Conservation (phyloP, 2,888 invertebrate genomes). For the Stenodera caucasica region DNA sequence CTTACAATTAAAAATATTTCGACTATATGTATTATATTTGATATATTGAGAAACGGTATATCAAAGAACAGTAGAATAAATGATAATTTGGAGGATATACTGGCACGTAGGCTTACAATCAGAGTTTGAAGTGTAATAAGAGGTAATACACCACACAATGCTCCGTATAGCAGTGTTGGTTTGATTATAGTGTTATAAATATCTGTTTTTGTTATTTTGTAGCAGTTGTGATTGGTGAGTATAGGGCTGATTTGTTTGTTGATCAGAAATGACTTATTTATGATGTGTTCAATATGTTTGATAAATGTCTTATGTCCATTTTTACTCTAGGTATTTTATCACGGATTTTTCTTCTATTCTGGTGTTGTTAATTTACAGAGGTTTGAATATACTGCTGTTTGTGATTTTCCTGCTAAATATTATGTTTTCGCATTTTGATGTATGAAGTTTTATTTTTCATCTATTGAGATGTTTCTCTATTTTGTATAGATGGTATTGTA, state of each 20-base stretch:
- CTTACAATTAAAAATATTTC: too few species aligned
- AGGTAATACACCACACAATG: neutral
- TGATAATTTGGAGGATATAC: too few species aligned
- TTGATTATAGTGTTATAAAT: constrained; percentile 5
- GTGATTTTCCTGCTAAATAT: constrained; percentile 23
- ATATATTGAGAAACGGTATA: too few species aligned
- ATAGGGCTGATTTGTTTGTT: constrained; percentile 3
- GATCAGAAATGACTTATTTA: neutral
- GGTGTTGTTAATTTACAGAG: constrained; percentile 14
- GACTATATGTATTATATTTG: too few species aligned
- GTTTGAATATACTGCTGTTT: constrained; percentile 10
- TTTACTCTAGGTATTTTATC: constrained; percentile 24
- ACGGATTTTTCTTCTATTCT: constrained; percentile 7
- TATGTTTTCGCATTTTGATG: constrained; percentile 26
- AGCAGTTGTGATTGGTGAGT: neutral
- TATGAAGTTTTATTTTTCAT: constrained; percentile 27
- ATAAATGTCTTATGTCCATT: constrained; percentile 16
- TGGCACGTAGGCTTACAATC: too few species aligned
- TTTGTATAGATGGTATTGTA: constrained; percentile 16
- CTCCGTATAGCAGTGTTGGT: constrained; percentile 8
- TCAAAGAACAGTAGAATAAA: too few species aligned
- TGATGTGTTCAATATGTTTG: neutral
- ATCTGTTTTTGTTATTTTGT: neutral
- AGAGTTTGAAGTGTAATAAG: too few species aligned
- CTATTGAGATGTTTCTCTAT: constrained; percentile 17